Base-by-base conservation (phyloP, 2,113 vertebrate species). In the Sceloporus undulatus region DNA sequence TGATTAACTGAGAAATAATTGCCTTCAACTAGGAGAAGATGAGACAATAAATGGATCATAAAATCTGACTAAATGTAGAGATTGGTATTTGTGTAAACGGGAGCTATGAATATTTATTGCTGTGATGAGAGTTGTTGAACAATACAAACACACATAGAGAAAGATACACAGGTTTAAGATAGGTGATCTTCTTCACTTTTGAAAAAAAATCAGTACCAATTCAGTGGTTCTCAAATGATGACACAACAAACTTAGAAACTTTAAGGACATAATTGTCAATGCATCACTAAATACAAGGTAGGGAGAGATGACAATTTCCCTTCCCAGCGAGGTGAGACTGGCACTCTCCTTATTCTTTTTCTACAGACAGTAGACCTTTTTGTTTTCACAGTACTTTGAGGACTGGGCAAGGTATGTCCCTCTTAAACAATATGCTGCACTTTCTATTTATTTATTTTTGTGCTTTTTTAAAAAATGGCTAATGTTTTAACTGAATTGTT, bases 1-100 rank as follows among this genome's bases (percentile, higher is more conserved):
- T 94, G 92, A 96, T 95, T 96, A 97, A 96, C 96, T 95, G 91
- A 94, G 91, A 96, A 95, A 95, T 95, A 95, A 95, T 96, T 96
- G 94, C 94, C 88, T 86, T 93, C 87, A 85, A 87, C 86, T 93
- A 85, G 77, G 38, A 91, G 85, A 97, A 95, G 90, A 74, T 91
- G 90, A 94, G 92, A 94, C 87, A 93, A 95, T 96, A 95, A 96
- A 96, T 93, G 86, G 86, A 79, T 75, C 79, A 91, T 96, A 94
- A 95, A 95, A 95, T 90, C 88, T 93, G 94, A 96, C 92, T 90
- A 95, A 96, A 96, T 83, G 92, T 14, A 80, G 82, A 91, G 82
- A 56, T 86, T 91, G 56, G 29, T 0, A 0, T 93, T 94, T 92
- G 90, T 94, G 95, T 95, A 85, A 92, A 84, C 88, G 88, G 87